Conservation (phyloP, 2,797 vertebrate species). For the Trachops cirrhosus region DNA sequence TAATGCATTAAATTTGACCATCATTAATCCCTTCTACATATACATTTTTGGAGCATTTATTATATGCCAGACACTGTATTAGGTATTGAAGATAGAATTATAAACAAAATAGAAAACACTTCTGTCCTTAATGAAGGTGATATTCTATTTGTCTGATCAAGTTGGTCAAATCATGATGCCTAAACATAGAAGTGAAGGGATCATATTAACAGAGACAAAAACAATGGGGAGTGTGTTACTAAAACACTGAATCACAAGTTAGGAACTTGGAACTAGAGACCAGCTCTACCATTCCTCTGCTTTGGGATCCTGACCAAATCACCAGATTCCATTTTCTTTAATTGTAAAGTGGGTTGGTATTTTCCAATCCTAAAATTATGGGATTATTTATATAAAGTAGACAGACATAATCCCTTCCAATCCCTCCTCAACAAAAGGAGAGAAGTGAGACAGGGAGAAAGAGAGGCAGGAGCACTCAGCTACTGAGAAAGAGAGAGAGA, state of each 20-base stretch:
- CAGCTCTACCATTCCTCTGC: background rate
- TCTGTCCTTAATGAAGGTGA: background rate
- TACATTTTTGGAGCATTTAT: background rate
- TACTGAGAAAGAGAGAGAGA: background rate
- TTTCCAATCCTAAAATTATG: background rate
- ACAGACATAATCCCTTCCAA: background rate
- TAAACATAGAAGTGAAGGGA: background rate
- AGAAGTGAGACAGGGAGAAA: background rate
- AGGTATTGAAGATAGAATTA: background rate
- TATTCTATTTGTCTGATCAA: background rate
- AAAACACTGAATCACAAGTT: background rate
- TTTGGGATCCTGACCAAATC: background rate
- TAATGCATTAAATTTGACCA: background rate
- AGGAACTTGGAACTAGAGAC: background rate
- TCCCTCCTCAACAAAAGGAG: background rate
- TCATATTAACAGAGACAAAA: background rate
- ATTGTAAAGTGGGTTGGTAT: background rate
- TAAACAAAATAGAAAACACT: background rate
- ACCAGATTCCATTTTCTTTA: background rate
- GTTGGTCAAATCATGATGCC: background rate
- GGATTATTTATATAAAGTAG: background rate
- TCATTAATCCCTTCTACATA: background rate
- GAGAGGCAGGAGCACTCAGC: background rate
- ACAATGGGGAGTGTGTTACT: background rate
- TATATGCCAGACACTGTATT: background rate